Evolutionary conservation across 2,797 vertebrate genomes (phyloP).

Genomic region (Helicolenus hilgendorfi): DNA sequence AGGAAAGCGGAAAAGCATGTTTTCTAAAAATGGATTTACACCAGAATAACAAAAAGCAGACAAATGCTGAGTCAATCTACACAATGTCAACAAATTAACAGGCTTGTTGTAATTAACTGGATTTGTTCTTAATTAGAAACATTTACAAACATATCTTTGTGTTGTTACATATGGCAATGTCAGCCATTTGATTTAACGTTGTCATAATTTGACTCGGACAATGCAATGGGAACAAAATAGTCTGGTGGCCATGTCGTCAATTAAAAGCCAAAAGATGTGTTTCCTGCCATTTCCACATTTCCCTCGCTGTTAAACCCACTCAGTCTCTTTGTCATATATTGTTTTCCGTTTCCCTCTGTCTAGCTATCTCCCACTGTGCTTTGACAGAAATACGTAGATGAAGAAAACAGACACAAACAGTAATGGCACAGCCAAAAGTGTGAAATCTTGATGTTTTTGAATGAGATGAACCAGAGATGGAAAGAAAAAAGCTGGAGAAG

Average conservation of each 20-base stretch:
- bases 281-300: neutral
- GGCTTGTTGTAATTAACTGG: conserved; percentile 16
- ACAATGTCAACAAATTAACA: neutral
- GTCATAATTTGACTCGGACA: neutral
- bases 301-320: neutral
- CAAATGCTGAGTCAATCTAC: neutral
- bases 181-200: neutral
- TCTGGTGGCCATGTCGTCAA: neutral
- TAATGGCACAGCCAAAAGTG: neutral
- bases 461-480: neutral
- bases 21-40: conserved; percentile 19
- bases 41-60: conserved; percentile 10
- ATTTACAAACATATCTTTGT: neutral
- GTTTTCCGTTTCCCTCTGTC: neutral
- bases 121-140: conserved; percentile 24
- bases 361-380: neutral
- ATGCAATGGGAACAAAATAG: neutral
- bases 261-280: neutral
- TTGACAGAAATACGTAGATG: conserved; percentile 10
- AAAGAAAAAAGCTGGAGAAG: neutral
- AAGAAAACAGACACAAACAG: conserved; percentile 1
- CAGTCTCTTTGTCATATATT: neutral
- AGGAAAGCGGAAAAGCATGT: conserved; percentile 4
- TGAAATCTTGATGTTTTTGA: conserved; percentile 21
- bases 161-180: neutral